Conservation (phyloP, 2,113 vertebrate genomes). For the Chlorodrepanis virens region DNA sequence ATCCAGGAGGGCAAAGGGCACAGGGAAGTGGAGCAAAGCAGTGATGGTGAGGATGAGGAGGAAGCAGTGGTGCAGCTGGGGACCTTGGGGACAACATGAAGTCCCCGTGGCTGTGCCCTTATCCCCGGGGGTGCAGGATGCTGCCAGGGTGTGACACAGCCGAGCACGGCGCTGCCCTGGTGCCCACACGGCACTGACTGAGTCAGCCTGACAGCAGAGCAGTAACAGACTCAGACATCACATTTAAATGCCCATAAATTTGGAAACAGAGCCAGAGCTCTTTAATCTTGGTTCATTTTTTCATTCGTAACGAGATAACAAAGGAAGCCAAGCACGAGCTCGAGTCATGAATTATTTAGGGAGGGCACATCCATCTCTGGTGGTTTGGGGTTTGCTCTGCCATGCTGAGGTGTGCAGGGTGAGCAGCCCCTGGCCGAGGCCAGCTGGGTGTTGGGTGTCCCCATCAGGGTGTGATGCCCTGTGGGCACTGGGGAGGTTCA, state of each 20-base stretch:
- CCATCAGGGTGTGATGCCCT: neutral
- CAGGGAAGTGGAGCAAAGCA: neutral
- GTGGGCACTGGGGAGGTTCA: neutral
- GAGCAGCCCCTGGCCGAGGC: neutral
- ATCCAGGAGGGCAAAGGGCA: neutral
- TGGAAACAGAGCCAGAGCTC: conserved; percentile 33
- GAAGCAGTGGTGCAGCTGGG: neutral
- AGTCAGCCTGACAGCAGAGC: neutral
- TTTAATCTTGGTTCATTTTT: conserved; percentile 39
- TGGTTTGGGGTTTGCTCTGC: neutral
- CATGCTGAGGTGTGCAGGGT: neutral
- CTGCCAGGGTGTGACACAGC: neutral
- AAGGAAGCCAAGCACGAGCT: neutral
- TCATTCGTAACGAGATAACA: neutral
- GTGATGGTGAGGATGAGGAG: accelerated
- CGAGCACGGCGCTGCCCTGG: accelerated
- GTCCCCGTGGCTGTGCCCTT: neutral
- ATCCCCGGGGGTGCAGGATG: neutral
- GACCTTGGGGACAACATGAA: accelerated
- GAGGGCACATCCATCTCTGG: neutral
- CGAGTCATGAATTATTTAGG: neutral
- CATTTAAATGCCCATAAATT: conserved; percentile 38
- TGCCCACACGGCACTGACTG: neutral
- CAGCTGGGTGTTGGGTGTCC: neutral
- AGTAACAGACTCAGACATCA: neutral